Conservation (phyloP, 2,797 vertebrate genomes). For the Coilia nasus region DNA sequence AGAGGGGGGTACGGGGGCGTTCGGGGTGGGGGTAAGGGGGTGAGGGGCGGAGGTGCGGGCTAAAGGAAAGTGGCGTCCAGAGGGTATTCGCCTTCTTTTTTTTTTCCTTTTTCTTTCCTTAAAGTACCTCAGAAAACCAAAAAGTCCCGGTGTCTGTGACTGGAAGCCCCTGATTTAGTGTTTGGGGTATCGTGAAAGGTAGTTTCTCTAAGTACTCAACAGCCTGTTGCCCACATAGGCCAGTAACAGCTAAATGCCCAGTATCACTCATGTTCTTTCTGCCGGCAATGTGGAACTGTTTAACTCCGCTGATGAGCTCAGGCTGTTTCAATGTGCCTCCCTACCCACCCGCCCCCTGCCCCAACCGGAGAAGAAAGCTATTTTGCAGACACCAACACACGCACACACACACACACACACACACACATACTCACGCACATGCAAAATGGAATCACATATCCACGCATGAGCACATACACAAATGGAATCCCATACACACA, state of each 20-base stretch:
- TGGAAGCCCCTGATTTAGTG: slow-evolving; percentile 41
- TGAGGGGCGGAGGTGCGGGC: neutral
- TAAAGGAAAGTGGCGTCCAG: slow-evolving; percentile 32
- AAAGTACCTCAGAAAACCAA: slow-evolving; percentile 58
- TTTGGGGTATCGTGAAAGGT: slow-evolving; percentile 40
- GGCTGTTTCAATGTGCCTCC: slow-evolving; percentile 54
- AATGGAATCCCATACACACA: slow-evolving; percentile 48
- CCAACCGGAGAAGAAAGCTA: slow-evolving; percentile 14
- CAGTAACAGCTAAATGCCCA: slow-evolving; percentile 48
- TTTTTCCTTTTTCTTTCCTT: neutral
- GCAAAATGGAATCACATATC: slow-evolving; percentile 47
- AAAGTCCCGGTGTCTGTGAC: slow-evolving; percentile 29
- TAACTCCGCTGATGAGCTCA: slow-evolving; percentile 65
- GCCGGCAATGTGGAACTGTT: slow-evolving; percentile 66
- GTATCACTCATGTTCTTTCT: slow-evolving; percentile 45
- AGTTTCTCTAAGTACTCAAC: slow-evolving; percentile 43
- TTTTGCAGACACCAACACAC: slow-evolving; percentile 1
- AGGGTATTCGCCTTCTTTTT: slow-evolving; percentile 21
- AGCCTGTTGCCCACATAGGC: slow-evolving; percentile 39
- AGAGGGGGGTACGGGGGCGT: slow-evolving; percentile 22
- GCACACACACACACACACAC: neutral
- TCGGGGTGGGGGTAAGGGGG: neutral
- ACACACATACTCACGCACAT: slow-evolving; percentile 19
- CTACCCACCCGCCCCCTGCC: neutral
- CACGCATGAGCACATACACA: slow-evolving; percentile 7